A percentile compares a stretch with the other conserved stretches of the same genome.
Evolutionary conservation across 2,888 invertebrate genomes (phyloP).

Genomic region (Sycophila texana): DNA sequence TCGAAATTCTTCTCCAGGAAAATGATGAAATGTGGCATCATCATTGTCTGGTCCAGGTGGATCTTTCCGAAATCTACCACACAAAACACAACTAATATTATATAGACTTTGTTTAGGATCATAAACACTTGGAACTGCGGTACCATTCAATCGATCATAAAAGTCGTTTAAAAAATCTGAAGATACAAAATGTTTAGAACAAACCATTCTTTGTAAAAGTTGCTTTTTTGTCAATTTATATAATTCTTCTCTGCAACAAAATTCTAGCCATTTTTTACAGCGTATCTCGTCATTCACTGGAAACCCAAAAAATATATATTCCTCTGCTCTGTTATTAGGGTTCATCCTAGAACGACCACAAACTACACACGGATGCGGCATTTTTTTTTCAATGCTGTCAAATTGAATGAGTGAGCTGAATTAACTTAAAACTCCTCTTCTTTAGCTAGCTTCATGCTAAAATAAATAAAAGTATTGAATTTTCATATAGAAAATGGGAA

Average conservation of each 20-base stretch:
- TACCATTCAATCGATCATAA: slow-evolving; percentile 69
- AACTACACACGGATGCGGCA: slow-evolving; percentile 74
- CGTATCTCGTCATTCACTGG: slow-evolving; percentile 72
- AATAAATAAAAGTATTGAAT: not conserved
- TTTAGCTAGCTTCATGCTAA: not conserved
- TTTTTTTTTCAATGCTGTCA: slow-evolving; percentile 57
- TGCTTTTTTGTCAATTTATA: slow-evolving; percentile 73
- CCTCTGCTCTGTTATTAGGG: slow-evolving; percentile 72
- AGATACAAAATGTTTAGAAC: slow-evolving; percentile 71
- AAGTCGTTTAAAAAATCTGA: slow-evolving; percentile 72
- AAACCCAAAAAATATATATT: slow-evolving; percentile 74
- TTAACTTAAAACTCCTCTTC: not conserved
- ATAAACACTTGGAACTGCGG: slow-evolving; percentile 71
- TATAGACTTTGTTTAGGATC: slow-evolving; percentile 73
- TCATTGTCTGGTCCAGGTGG: slow-evolving; percentile 66
- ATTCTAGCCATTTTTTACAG: slow-evolving; percentile 72
- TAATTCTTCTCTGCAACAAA: slow-evolving; percentile 72
- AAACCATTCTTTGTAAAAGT: slow-evolving; percentile 72
- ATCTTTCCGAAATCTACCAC: slow-evolving; percentile 67
- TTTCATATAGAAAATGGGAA: too few species aligned
- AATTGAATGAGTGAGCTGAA: too few species aligned
- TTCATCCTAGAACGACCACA: slow-evolving; percentile 75
- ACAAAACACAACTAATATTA: slow-evolving; percentile 72
- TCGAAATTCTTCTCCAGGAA: slow-evolving; percentile 74
- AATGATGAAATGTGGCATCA: slow-evolving; percentile 73